phyloP scores from a whole-genome alignment of 2,797 vertebrate genomes.

The Percopsis omiscomaycus region DNA sequence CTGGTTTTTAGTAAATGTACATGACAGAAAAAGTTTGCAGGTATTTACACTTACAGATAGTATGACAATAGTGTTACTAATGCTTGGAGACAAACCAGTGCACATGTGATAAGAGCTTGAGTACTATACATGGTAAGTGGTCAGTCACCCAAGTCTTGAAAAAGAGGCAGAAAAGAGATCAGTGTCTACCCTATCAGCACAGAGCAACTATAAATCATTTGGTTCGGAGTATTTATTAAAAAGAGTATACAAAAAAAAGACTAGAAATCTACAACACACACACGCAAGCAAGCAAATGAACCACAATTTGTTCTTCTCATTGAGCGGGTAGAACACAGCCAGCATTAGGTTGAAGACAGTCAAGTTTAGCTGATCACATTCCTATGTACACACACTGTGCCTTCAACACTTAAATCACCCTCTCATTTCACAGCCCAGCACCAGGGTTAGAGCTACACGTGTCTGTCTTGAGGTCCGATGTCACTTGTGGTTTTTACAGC shows the following conservation, averaged over 20 bases:
- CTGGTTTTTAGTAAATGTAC: too few species aligned
- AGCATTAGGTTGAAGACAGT: slow-evolving; percentile 18
- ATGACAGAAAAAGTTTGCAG: too few species aligned
- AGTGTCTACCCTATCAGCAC: neutral
- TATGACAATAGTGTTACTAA: too few species aligned
- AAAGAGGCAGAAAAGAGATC: neutral
- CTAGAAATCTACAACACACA: slow-evolving; percentile 60
- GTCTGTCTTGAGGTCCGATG: slow-evolving; percentile 25
- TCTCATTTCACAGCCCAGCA: slow-evolving; percentile 20
- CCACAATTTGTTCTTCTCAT: slow-evolving; percentile 15
- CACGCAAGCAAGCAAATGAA: slow-evolving; percentile 52
- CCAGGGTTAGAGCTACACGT: slow-evolving; percentile 26
- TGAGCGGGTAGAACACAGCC: slow-evolving; percentile 1
- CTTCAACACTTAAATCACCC: slow-evolving; percentile 2
- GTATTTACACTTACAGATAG: too few species aligned
- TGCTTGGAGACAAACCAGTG: too few species aligned
- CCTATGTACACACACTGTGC: slow-evolving; percentile 33
- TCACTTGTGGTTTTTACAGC: slow-evolving; percentile 18
- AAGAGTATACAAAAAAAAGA: slow-evolving; percentile 70
- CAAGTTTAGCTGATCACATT: slow-evolving; percentile 20
- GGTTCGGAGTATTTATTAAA: slow-evolving; percentile 74
- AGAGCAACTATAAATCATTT: slow-evolving; percentile 1
- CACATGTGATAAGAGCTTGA: too few species aligned
- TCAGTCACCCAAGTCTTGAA: too few species aligned
- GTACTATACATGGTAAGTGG: too few species aligned